Evolutionary conservation across 2,888 invertebrate species (phyloP).

Genomic region (Hypomecis punctinalis): DNA sequence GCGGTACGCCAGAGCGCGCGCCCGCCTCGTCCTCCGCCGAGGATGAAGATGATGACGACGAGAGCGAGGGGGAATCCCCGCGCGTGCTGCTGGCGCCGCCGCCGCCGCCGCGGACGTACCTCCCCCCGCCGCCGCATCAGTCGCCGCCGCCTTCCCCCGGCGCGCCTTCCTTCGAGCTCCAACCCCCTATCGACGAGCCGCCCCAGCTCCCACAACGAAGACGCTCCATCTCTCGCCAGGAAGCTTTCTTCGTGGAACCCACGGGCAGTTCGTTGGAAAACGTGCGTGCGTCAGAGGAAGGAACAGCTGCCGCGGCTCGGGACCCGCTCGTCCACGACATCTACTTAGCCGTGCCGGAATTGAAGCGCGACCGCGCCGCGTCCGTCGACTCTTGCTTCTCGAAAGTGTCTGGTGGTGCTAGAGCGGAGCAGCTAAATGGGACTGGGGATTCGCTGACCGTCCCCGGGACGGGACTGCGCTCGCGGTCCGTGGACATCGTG

Average conservation of each 20-base stretch:
- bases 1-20: conserved; percentile 69
- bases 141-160: conserved; percentile 84
- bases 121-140: conserved; percentile 65
- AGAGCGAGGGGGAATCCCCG: conserved; percentile 80
- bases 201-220: conserved; percentile 72
- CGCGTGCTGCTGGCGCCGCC: conserved; percentile 87
- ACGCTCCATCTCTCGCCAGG: conserved; percentile 90
- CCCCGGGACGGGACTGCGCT: conserved; percentile 89
- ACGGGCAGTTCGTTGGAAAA: conserved; percentile 89
- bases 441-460: conserved; percentile 87
- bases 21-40: conserved; percentile 76
- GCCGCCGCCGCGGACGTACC: conserved; percentile 71
- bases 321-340: conserved; percentile 87
- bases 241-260: conserved; percentile 92
- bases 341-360: conserved; percentile 92
- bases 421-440: conserved; percentile 89
- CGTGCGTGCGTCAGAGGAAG: conserved; percentile 84
- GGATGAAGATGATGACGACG: conserved; percentile 80
- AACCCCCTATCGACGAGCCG: conserved; percentile 80
- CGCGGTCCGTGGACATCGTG: conserved; percentile 94
- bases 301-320: conserved; percentile 62
- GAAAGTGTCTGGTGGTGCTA: conserved; percentile 89
- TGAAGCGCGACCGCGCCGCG: conserved; percentile 93
- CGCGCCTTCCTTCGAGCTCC: conserved; percentile 85
- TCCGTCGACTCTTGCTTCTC: conserved; percentile 95